Evolutionary conservation across 2,797 vertebrate genomes (phyloP).

Genomic region (Cossypha caffra): DNA sequence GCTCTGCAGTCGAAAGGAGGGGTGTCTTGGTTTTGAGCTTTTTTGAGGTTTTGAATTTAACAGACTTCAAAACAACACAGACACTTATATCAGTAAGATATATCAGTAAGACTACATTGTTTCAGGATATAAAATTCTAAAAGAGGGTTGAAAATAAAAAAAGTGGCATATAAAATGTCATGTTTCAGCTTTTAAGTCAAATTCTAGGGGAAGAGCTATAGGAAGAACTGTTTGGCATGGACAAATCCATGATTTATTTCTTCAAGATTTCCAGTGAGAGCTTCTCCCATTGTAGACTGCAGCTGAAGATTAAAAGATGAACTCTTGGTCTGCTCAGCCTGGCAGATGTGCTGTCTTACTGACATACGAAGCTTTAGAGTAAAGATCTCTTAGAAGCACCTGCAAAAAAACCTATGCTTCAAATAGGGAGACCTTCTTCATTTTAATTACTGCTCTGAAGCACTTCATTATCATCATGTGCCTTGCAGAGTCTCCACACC

Average conservation of each 20-base stretch:
- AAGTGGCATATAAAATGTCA: neutral
- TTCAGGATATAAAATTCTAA: neutral
- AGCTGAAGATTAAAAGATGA: neutral
- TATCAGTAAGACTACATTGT: neutral
- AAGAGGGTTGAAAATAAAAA: neutral
- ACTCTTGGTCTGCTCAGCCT: neutral
- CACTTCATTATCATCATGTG: neutral
- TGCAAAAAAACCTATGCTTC: neutral
- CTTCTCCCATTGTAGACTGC: neutral
- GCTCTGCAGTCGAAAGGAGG: neutral
- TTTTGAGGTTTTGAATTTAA: neutral
- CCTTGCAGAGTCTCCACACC: neutral
- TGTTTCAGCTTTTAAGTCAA: neutral
- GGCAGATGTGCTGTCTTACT: neutral
- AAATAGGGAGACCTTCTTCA: neutral
- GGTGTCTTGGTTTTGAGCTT: neutral
- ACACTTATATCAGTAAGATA: neutral
- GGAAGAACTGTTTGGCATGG: neutral
- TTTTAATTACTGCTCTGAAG: conserved; percentile 2
- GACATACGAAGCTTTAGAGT: neutral
- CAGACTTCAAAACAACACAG: neutral
- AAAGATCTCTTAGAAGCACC: neutral
- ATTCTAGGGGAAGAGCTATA: neutral
- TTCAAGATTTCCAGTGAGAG: neutral
- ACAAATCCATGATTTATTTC: neutral